phyloP scores from a whole-genome alignment of 2,113 vertebrate species.

The Amblyornis subalaris region DNA sequence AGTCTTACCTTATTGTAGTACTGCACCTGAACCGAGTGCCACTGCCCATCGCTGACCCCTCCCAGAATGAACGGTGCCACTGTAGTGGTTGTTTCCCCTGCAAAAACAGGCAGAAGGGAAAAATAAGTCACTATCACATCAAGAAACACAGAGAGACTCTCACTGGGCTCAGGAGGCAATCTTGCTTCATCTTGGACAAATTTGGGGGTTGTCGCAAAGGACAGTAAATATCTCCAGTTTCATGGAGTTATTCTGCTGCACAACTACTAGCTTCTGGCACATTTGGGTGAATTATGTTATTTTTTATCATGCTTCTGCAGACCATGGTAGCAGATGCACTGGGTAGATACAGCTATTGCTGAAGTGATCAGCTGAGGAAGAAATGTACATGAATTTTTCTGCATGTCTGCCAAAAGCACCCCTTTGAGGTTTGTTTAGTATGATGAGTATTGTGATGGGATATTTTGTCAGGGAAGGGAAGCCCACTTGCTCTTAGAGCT shows the following conservation, averaged over 20 bases:
- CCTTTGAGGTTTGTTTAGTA: background rate
- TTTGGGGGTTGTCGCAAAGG: background rate
- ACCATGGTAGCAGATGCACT: background rate
- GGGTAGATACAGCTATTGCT: background rate
- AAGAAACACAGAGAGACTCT: background rate
- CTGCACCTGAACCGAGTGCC: conserved; percentile 92
- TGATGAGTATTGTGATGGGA: background rate
- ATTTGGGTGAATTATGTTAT: background rate
- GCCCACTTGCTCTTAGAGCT: background rate
- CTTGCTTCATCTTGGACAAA: background rate
- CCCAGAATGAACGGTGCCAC: conserved; percentile 83
- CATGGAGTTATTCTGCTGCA: background rate
- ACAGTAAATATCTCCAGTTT: background rate
- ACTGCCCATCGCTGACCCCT: conserved; percentile 92
- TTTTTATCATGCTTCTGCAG: background rate
- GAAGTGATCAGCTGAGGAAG: background rate
- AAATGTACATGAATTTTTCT: background rate
- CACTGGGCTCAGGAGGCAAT: background rate
- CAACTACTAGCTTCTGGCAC: background rate
- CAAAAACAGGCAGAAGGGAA: background rate
- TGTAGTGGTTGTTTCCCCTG: conserved; percentile 89
- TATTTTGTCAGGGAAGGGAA: background rate
- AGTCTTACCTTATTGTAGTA: conserved; percentile 96
- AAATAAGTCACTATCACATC: background rate
- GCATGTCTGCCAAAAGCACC: background rate